Evolutionary conservation across 2,113 vertebrate species (phyloP).

Genomic region (Numida meleagris): DNA sequence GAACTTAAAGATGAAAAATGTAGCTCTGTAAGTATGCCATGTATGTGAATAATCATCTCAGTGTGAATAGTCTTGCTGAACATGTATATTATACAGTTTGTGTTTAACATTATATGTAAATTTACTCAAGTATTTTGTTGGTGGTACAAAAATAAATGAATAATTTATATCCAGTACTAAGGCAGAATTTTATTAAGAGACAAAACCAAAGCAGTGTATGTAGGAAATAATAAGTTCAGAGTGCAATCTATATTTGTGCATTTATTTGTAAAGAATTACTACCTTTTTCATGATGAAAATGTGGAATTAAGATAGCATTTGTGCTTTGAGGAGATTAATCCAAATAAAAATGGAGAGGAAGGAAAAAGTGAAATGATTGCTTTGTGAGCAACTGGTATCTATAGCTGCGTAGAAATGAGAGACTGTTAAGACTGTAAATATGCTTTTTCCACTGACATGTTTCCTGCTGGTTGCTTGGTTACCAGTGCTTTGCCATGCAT

Average conservation of each 20-base stretch:
- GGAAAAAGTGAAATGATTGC: neutral
- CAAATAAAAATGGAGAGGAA: neutral
- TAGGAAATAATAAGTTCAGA: neutral
- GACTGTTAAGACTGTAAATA: slow-evolving; percentile 52
- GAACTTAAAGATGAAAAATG: neutral
- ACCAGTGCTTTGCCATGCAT: slow-evolving; percentile 45
- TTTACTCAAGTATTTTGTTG: neutral
- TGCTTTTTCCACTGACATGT: slow-evolving; percentile 37
- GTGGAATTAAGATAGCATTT: neutral
- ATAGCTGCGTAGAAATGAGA: slow-evolving; percentile 38
- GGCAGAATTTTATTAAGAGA: neutral
- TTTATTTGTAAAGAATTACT: neutral
- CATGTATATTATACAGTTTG: neutral
- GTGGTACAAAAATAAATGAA: neutral
- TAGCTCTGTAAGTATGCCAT: neutral
- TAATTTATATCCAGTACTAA: neutral
- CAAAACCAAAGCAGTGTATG: neutral
- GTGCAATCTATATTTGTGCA: neutral
- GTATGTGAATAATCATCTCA: neutral
- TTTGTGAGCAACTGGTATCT: slow-evolving; percentile 5
- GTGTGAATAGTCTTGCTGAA: neutral
- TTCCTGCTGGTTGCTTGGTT: slow-evolving; percentile 72
- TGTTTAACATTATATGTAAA: neutral
- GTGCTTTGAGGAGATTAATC: neutral
- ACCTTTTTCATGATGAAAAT: neutral